Evolutionary conservation across 2,888 invertebrate species (phyloP), one percentile per base, ranked within the genome.

Genomic region (Dilophus febrilis): DNA sequence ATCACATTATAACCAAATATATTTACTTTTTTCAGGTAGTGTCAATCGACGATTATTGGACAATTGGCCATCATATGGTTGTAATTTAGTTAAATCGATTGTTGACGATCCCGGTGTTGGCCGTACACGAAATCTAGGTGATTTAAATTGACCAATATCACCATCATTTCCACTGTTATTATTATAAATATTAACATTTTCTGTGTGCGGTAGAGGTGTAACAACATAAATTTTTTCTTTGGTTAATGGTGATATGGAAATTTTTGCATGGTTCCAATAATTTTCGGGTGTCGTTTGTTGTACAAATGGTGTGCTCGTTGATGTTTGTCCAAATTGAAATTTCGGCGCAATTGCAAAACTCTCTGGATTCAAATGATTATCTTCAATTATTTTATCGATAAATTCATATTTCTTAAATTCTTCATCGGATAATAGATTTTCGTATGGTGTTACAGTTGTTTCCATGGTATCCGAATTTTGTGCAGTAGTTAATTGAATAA

Each of bases 171-270:
- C 13, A 44, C 42, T 38, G 11, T 8, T n/a, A 35, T 22, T 22
- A 22, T 22, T 22, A 22, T 22, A 22, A 22, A 33, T 42, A 10
- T 49, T 44, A 4, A 51, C 48, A 5, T 45, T 45, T 38, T 46
- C 18, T 13, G 30, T 45, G 45, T 6, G 49, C 14, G 79, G 70
- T 51, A 78, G 75, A 1, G 86, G 83, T 4, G 86, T 86, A 1
- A 86, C 84, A 2, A 86, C 80, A 49, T 84, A 84, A 1, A 85
- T 72, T 54, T 79, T 80, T 61, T 86, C 85, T 51, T 78, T 77
- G 4, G 80, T 81, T 42, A 74, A 60, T n/a, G 82, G 75, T 11
- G 81, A 78, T 53, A 81, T 75, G 14, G 79, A 74, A 2, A 80
- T 72, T 53, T 75, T 71, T 45, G 76, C 67, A 51, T 70, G 65